Base-by-base conservation (phyloP, 2,113 vertebrate genomes). In the Grammomys surdaster region DNA sequence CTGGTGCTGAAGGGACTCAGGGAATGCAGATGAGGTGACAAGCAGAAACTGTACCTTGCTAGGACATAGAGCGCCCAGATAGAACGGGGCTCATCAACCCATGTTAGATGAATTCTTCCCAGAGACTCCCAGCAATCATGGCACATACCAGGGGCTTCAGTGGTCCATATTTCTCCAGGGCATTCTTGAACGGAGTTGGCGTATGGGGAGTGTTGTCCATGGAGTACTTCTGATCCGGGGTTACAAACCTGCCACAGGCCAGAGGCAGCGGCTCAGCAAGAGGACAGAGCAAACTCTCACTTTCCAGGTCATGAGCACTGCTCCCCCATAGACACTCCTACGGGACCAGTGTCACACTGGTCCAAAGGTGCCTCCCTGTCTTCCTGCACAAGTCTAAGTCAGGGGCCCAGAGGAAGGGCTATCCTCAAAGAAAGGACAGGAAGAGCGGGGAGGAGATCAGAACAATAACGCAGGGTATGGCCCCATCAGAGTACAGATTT, bases 161-260 rank as follows among this genome's bases (percentile, higher is more conserved):
- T 17, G 99, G 98, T 43, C 99, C 99, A 0, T 99, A 99, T 95
- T 99, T 99, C 97, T 99, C 99, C 98, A 99, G 97, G 77, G 99
- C 99, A 0, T 99, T 99, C 99, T 99, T 99, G 98, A 99, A 99
- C 0, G 99, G 99, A 0, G 99, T 99, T 0, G 99, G 99, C 0
- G 99, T 99, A 28, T 99, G 99, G 20, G 99, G 99, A 0, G 99
- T 99, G 48, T 98, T 98, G 89, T 99, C 99, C 89, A 99, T 98
- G 40, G 99, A 98, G 0, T 99, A 99, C 84, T 99, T 99, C 98
- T 99, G 99, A 95, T 99, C 99, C 40, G 99, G 99, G 56, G 99
- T 99, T 26, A 99, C 99, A 96, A 99, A 99, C 73, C 99, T 99
- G 97, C 43, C 96, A 97, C 33, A 2, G 92, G 46, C 48, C 80